Evolutionary conservation across 64 coral and sea anemone genomes (phyloP).

Genomic region (Montipora foliosa): DNA sequence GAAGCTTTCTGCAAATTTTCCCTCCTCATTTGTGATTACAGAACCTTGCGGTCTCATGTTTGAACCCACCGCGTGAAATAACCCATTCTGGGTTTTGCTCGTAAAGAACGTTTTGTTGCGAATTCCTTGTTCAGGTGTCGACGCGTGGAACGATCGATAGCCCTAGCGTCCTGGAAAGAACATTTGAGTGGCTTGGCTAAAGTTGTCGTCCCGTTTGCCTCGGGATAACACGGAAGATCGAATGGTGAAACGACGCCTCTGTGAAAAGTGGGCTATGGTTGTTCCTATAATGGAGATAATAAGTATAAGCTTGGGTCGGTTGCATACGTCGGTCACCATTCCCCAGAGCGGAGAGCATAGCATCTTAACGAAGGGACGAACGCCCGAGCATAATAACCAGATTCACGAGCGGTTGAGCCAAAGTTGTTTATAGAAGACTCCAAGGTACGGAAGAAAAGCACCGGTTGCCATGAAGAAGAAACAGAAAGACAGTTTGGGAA

Average conservation of each 20-base stretch:
- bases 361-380: slow-evolving; percentile 89
- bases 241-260: slow-evolving; percentile 92
- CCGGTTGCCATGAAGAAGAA: slow-evolving; percentile 93
- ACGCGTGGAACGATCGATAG: not conserved
- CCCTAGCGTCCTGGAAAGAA: not conserved
- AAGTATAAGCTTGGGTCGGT: slow-evolving; percentile 82
- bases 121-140: not conserved
- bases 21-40: not conserved
- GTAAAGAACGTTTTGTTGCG: not conserved
- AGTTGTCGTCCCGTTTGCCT: slow-evolving; percentile 43
- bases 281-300: slow-evolving; percentile 81
- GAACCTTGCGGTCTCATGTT: not conserved
- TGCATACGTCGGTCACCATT: slow-evolving; percentile 74
- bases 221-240: slow-evolving; percentile 81
- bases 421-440: slow-evolving; percentile 91
- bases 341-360: slow-evolving; percentile 90
- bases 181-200: not conserved
- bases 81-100: not conserved
- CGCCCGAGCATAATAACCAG: slow-evolving; percentile 80
- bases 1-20: not conserved
- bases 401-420: slow-evolving; percentile 87
- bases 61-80: slow-evolving; percentile 1
- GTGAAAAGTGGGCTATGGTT: slow-evolving; percentile 84
- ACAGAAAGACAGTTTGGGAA: slow-evolving; percentile 92
- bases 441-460: slow-evolving; percentile 87